A percentile compares a stretch with the other conserved stretches of the same genome.
These are phyloP conservation scores for Carassius gibelio DNA, from an alignment of 2,113 vertebrate genomes.

Conservation along the genomic window DNA sequence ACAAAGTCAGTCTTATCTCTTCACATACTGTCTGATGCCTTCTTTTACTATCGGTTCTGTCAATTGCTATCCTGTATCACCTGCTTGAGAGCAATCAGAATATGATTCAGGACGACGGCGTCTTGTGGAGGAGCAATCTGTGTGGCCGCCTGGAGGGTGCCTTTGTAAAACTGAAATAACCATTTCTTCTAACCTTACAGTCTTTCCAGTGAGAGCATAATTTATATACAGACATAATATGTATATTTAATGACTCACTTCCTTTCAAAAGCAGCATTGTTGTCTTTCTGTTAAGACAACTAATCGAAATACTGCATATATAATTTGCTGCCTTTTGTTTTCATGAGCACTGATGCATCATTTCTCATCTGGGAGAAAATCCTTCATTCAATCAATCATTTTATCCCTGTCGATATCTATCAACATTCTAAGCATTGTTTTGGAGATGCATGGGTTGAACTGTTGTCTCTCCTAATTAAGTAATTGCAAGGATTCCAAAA, in stretches of 20 bases:
- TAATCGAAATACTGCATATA: constrained; percentile 17
- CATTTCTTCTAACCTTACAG: constrained; percentile 56
- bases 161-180: constrained; percentile 43
- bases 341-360: not conserved
- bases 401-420: not conserved
- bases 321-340: constrained; percentile 26
- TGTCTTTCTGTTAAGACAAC: constrained; percentile 3
- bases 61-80: constrained; percentile 57
- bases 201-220: constrained; percentile 48
- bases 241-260: constrained; percentile 56
- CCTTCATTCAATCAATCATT: not conserved
- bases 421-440: constrained; percentile 1
- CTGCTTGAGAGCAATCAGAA: constrained; percentile 56
- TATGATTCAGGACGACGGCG: constrained; percentile 56
- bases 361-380: not conserved
- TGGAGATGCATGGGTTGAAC: not conserved
- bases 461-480: not conserved
- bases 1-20: constrained; percentile 56
- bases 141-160: constrained; percentile 34
- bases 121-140: not conserved
- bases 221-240: constrained; percentile 53
- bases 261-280: constrained; percentile 35
- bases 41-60: constrained; percentile 50
- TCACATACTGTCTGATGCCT: constrained; percentile 47
- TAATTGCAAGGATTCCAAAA: too few relatives aligned